Evolutionary conservation across 2,797 vertebrate species (phyloP), one percentile per base, ranked within the genome.

Genomic region (Gymnoscopelus microlampas): DNA sequence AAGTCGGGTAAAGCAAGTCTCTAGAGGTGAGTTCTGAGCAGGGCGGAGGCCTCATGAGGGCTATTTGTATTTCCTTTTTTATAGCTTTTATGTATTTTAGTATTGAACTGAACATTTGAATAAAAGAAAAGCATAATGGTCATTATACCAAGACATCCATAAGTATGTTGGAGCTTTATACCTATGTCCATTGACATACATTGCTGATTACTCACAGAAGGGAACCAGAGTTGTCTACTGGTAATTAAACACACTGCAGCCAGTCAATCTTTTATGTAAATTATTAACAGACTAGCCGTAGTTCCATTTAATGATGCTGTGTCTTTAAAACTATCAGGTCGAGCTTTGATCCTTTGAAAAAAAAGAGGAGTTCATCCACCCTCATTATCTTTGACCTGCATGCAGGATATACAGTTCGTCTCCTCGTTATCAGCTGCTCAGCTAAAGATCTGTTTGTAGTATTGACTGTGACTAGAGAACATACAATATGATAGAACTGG

Each of bases 281-380:
- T 74, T 12, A 80, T 73, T 68, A 49, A 63, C 71, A 47, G 49
- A 11, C 66, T n/a, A 32, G n/a, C 56, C 19, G 47, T 29, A 44
- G 58, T 55, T 76, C n/a, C 12, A 60, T 68, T 73, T 3, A 51
- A 26, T 15, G 5, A 51, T 48, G 59, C 54, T 48, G 29, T 23
- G 13, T 73, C 58, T 78, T 70, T 54, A 68, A 59, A 80, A 73
- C n/a, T 14, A 32, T 0, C 10, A 39, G 19, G 26, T 11, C 87
- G 83, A 80, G 87, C 89, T 90, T 90, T 90, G 76, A 90, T 71
- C 76, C 47, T 50, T 50, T 6, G 24, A 32, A 51, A 26, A 50
- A 64, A 62, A 57, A 58, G 7, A 44, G 13, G n/a, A 73, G 83
- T 88, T 89, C 74, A 85, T 82, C 66, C 63, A 90, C 80, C 87